A percentile compares a stretch with the other conserved stretches of the same genome.
Conservation (phyloP, 92 coral and sea anemone species). For the Porites cylindrica region DNA sequence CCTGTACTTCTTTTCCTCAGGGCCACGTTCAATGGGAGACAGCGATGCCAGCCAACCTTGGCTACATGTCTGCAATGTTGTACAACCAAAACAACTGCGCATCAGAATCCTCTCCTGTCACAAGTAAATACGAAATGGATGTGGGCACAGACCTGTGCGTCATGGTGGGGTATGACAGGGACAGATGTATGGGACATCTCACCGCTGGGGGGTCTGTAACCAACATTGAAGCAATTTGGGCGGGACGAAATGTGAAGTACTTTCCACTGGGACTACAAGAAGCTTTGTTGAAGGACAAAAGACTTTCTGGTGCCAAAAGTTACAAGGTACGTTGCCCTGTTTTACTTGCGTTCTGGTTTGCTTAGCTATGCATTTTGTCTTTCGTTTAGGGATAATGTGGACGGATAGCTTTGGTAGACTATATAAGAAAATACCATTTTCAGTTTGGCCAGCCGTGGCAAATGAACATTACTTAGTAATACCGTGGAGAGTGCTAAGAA, state of each 20-base stretch:
- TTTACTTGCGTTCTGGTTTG: background rate
- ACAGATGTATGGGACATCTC: constrained; percentile 74
- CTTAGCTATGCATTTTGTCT: too few relatives aligned
- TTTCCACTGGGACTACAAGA: constrained; percentile 86
- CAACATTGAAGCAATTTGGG: constrained; percentile 95
- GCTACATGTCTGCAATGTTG: constrained; percentile 85
- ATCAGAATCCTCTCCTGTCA: constrained; percentile 75
- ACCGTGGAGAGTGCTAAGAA: too few relatives aligned
- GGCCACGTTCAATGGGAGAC: constrained; percentile 95
- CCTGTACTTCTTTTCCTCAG: constrained; percentile 6
- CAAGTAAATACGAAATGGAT: constrained; percentile 81
- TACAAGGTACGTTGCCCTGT: constrained; percentile 15
- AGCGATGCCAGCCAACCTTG: constrained; percentile 87
- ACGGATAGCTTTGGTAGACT: too few relatives aligned
- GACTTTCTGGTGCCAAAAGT: constrained; percentile 60
- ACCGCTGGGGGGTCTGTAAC: constrained; percentile 88
- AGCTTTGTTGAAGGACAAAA: constrained; percentile 69
- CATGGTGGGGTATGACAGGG: constrained; percentile 87
- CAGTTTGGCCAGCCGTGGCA: too few relatives aligned
- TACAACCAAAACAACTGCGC: constrained; percentile 93
- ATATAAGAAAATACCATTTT: too few relatives aligned
- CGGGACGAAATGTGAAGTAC: constrained; percentile 87
- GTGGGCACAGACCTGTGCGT: constrained; percentile 83
- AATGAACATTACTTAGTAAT: too few relatives aligned
- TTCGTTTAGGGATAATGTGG: too few relatives aligned